These are phyloP conservation scores for Chrysolina haemoptera DNA, from an alignment of 2,888 invertebrate species.

Conservation along the genomic window DNA sequence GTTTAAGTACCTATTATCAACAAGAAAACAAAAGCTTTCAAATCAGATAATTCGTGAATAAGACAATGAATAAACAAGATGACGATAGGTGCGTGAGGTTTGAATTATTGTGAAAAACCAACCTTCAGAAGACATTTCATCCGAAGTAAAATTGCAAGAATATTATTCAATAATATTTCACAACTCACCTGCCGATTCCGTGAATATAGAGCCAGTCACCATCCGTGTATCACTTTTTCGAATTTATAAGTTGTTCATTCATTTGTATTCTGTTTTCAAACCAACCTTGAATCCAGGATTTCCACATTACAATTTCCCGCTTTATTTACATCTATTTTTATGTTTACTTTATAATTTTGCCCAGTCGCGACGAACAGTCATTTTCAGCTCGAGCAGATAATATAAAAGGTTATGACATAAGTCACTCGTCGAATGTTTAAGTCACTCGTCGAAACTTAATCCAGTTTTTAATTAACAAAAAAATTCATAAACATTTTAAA, in stretches of 20 bases:
- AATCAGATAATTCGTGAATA: no score
- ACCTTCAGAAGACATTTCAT: no score
- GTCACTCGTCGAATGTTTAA: conserved; percentile 7
- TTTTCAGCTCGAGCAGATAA: background rate
- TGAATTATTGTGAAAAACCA: no score
- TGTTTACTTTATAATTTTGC: background rate
- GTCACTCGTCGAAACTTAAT: conserved; percentile 3
- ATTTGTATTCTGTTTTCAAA: background rate
- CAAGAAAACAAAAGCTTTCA: no score
- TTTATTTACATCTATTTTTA: background rate
- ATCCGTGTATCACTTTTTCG: background rate
- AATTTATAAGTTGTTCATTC: background rate
- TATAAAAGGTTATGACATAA: conserved; percentile 24
- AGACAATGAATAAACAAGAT: no score
- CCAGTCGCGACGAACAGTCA: background rate
- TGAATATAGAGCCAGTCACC: background rate
- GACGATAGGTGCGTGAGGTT: no score
- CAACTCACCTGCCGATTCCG: background rate
- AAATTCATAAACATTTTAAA: conserved; percentile 13
- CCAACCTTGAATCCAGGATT: background rate
- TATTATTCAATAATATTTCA: background rate
- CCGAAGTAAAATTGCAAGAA: background rate
- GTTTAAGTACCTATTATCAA: no score
- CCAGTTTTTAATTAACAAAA: conserved; percentile 11
- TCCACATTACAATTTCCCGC: background rate